phyloP scores from a whole-genome alignment of 2,888 invertebrate species.

The Pomacea canaliculata region DNA sequence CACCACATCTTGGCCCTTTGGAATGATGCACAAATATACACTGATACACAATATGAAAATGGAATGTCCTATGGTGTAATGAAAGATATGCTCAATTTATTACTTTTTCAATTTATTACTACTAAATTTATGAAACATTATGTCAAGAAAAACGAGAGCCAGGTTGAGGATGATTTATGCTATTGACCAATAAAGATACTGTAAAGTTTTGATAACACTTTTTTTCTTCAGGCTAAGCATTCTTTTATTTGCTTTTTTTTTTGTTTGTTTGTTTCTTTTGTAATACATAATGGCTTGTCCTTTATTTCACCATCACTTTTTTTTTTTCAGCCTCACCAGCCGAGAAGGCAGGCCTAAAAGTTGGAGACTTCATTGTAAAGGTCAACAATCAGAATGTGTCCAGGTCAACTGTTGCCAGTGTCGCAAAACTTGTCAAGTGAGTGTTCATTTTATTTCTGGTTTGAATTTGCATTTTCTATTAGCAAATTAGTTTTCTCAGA shows the following conservation, averaged over 20 bases:
- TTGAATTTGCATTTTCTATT: not conserved
- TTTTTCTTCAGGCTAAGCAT: no score
- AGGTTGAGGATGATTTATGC: not conserved
- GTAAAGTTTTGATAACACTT: not conserved
- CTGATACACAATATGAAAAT: no score
- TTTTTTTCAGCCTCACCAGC: conserved; percentile 57
- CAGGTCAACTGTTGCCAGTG: conserved; percentile 63
- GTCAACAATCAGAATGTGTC: conserved; percentile 67
- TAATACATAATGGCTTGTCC: no score
- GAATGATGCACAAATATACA: no score
- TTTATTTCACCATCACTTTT: not conserved
- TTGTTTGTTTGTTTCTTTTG: not conserved
- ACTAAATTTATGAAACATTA: not conserved
- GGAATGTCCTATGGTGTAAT: no score
- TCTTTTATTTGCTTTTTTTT: not conserved
- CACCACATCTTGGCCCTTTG: no score
- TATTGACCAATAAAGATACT: not conserved
- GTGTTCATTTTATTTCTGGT: conserved; percentile 16
- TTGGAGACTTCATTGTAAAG: conserved; percentile 62
- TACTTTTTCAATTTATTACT: not conserved
- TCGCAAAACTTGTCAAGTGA: conserved; percentile 66
- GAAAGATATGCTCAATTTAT: no score
- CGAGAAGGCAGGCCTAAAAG: conserved; percentile 56
- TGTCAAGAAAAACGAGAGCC: not conserved
- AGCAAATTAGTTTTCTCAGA: no score